Evolutionary conservation across 2,797 vertebrate species (phyloP).

Genomic region (Rhinatrema bivittatum): DNA sequence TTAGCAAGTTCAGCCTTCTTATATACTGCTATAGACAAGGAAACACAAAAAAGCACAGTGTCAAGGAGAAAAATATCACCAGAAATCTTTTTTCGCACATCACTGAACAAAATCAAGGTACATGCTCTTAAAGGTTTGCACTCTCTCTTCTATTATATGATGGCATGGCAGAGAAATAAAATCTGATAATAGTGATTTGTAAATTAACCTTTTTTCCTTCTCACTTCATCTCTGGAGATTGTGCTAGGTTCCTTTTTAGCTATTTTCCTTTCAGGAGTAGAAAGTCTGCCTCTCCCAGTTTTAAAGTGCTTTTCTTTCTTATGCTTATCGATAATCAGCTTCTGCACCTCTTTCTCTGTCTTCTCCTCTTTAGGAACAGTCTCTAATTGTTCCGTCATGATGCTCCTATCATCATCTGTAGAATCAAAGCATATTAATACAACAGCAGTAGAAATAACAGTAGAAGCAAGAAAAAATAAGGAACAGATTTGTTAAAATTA

Average conservation of each 20-base stretch:
- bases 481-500: conserved; percentile 16
- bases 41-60: conserved; percentile 67
- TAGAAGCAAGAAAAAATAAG: conserved; percentile 38
- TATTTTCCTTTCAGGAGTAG: conserved; percentile 91
- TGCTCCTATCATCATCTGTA: conserved; percentile 93
- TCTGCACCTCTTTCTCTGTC: conserved; percentile 69
- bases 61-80: conserved; percentile 55
- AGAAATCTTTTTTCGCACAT: conserved; percentile 2
- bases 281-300: conserved; percentile 80
- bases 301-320: conserved; percentile 82
- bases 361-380: conserved; percentile 69
- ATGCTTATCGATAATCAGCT: conserved; percentile 69
- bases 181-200: conserved; percentile 46
- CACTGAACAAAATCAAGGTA: no score
- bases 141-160: conserved; percentile 41
- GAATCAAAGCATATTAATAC: conserved; percentile 60
- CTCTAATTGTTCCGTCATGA: conserved; percentile 85
- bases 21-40: conserved; percentile 84
- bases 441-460: conserved; percentile 44
- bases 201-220: conserved; percentile 98
- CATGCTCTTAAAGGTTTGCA: no score
- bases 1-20: conserved; percentile 94
- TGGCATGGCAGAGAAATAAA: conserved; percentile 8
- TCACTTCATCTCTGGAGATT: conserved; percentile 88
- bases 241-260: conserved; percentile 83